Evolutionary conservation across 2,888 invertebrate species (phyloP), one percentile per base, ranked within the genome.

Genomic region (Theretra japonica): DNA sequence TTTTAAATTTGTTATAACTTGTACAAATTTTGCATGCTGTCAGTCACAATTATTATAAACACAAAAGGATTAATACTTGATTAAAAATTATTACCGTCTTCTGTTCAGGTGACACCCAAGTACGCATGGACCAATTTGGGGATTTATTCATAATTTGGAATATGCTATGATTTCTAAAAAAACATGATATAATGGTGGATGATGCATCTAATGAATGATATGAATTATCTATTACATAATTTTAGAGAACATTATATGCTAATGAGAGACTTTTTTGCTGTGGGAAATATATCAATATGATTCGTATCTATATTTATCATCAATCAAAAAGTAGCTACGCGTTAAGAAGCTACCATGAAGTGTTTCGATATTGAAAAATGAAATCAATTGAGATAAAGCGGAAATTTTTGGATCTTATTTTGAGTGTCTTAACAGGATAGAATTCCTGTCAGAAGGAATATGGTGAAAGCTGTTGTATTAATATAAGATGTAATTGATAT

Each of bases 31-130:
- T 78, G 92, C 94, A 94, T 94, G 94, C 94, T 86, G 94, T 94
- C 90, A 94, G 93, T 94, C 90, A 94, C 93, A 92, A 89, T 83
- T 83, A 89, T 87, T 86, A 88, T 85, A 86, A 86, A 88, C 84
- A 88, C 83, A 90, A 84, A 89, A 75, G 82, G 84, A 84, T 81
- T 80, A 82, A 80, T 81, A 79, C 79, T 79, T 88, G 85, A 85
- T 89, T 86, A 90, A 92, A 91, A 89, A 79, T 71, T 87, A 88
- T 94, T 94, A 94, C 94, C 94, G 91, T 94, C 94, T 91, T 94
- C 94, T 94, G 93, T 90, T 91, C 90, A 89, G 91, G 87, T 84
- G 90, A 90, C 91, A 90, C 91, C 93, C 89, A 87, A 81, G 93
- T 83, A 86, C 87, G 92, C 91, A 92, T 91, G 90, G 88, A 94